These are phyloP conservation scores for Microplitis mediator DNA, from an alignment of 1,140 invertebrate species.

Conservation along the genomic window DNA sequence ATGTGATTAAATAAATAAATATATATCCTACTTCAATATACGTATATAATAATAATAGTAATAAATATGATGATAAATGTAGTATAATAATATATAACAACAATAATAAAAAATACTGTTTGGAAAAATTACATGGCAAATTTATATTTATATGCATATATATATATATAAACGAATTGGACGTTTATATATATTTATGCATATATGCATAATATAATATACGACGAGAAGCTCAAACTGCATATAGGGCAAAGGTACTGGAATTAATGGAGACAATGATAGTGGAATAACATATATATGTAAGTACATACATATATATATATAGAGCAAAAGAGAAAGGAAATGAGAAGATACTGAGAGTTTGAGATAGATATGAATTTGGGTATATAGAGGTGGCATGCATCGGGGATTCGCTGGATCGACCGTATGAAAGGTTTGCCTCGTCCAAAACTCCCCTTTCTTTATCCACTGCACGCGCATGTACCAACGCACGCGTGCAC, in stretches of 20 bases:
- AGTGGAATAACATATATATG: slow-evolving; percentile 34
- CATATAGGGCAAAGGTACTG: slow-evolving; percentile 33
- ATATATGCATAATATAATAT: slow-evolving; percentile 14
- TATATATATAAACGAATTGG: slow-evolving; percentile 12
- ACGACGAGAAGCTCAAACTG: slow-evolving; percentile 43
- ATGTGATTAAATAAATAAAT: neutral
- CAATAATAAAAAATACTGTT: slow-evolving; percentile 21
- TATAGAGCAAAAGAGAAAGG: slow-evolving; percentile 2
- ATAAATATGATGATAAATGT: slow-evolving; percentile 13
- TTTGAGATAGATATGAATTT: slow-evolving; percentile 17
- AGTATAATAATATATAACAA: slow-evolving; percentile 21
- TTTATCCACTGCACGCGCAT: slow-evolving; percentile 24
- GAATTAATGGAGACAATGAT: slow-evolving; percentile 11
- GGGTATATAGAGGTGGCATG: slow-evolving; percentile 25
- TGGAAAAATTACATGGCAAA: slow-evolving; percentile 34
- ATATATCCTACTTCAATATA: neutral
- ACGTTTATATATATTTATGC: slow-evolving; percentile 10
- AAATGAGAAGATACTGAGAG: slow-evolving; percentile 33
- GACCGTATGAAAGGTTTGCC: slow-evolving; percentile 37
- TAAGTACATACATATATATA: slow-evolving; percentile 10
- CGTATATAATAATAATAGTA: neutral
- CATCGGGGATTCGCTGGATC: slow-evolving; percentile 36
- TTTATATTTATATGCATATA: slow-evolving; percentile 16
- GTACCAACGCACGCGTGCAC: slow-evolving; percentile 27
- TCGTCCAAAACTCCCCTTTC: slow-evolving; percentile 48